Evolutionary conservation across 2,888 invertebrate genomes (phyloP), one percentile per base, ranked within the genome.

Genomic region (Drosophila nr. perissopoda): DNA sequence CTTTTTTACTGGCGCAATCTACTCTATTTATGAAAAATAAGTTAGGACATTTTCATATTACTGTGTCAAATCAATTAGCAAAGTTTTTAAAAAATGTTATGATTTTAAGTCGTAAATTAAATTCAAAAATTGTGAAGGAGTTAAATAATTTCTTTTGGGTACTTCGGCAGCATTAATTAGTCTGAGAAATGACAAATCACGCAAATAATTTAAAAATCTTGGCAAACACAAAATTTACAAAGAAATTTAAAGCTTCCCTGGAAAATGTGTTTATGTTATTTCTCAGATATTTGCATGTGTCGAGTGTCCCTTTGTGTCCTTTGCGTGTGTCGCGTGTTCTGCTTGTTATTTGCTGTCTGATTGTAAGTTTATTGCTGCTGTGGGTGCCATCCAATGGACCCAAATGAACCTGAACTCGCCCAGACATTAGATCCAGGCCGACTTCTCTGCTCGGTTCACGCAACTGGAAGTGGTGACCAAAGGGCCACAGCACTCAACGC

Each of bases 341-440:
- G 40, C 57, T 52, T 78, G 68, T 65, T 80, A 62, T 71, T 74
- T 75, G 71, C 10, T 60, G 61, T 69, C 80, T 89, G 87, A 89
- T 89, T 89, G 86, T 70, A 77, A 78, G 76, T 89, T 89, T 87
- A 89, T 82, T 69, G 86, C 79, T 52, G 72, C 54, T 68, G 61
- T 78, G 73, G 78, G 85, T 57, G 65, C 49, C 48, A 65, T 52
- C 60, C 57, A 73, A 62, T 66, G 42, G 63, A 27, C 29, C 29
- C 40, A 68, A 62, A 62, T 57, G 51, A 80, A 63, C 60, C 57
- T 63, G 38, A 69, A 53, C 53, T 66, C 56, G 33, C 45, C 61
- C 61, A 68, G 60, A 45, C 70, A 54, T 65, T 74, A 69, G 71
- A 27, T 27, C 1, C 73, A 52, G 76, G 45, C 65, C 31, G 18